These are phyloP conservation scores for chimpanzee (Pan troglodytes) DNA, from an alignment of 2,113 vertebrate species.

Conservation along the genomic window NHGRI_mPanTro3-v2.1_pri NC_072419.2:49237501-49238000, in stretches of 20 bases:
- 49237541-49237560: background rate
- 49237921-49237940: background rate
- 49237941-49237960: slow-evolving; percentile 71
- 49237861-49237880: background rate
- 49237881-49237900: background rate
- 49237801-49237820: background rate
- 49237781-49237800: background rate
- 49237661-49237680: background rate
- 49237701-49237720: background rate
- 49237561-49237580: background rate
- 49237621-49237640: background rate
- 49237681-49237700: background rate
- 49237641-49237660: background rate
- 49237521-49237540: rapidly evolving
- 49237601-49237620: background rate
- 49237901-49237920: slow-evolving; percentile 45
- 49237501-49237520: background rate
- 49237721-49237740: background rate
- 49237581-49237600: background rate
- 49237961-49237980: background rate
- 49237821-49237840: background rate
- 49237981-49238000: slow-evolving; percentile 61
- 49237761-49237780: background rate
- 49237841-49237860: background rate
- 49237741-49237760: background rate